Evolutionary conservation across 1,140 invertebrate genomes (phyloP).

Genomic region (Uloborus diversus): DNA sequence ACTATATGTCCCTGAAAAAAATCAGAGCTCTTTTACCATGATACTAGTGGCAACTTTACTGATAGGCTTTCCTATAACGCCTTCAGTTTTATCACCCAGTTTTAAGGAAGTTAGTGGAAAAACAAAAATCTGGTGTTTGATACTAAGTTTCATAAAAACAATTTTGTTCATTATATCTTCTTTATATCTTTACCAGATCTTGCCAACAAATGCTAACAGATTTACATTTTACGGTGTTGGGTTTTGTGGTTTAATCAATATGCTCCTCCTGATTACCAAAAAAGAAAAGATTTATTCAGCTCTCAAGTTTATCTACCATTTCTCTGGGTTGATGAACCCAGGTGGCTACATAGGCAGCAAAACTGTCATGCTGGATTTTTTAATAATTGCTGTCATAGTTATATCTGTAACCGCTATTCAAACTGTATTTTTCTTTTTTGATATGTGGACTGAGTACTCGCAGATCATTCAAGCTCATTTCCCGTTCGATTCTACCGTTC

Average conservation of each 20-base stretch:
- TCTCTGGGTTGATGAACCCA: not conserved
- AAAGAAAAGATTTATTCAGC: not conserved
- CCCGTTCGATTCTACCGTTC: not conserved
- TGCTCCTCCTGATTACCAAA: not conserved
- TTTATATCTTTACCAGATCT: not conserved
- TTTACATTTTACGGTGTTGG: not conserved
- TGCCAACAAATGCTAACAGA: not conserved
- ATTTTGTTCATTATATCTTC: not conserved
- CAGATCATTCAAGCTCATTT: not conserved
- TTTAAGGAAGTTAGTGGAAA: no score
- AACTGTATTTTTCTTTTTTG: not conserved
- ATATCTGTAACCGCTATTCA: not conserved
- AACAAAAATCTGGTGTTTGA: not conserved
- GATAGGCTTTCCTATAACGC: constrained; percentile 5
- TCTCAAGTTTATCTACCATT: not conserved
- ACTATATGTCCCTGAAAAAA: no score
- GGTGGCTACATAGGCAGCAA: not conserved
- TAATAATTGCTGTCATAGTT: not conserved
- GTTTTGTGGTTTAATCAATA: constrained; percentile 15
- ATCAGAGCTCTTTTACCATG: not conserved
- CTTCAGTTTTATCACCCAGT: not conserved
- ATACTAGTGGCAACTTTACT: not conserved
- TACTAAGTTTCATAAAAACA: not conserved
- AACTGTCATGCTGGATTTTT: not conserved
- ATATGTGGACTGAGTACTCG: not conserved